These are phyloP conservation scores for Neotoma lepida DNA, from an alignment of 2,113 vertebrate genomes.

Conservation along the genomic window DNA sequence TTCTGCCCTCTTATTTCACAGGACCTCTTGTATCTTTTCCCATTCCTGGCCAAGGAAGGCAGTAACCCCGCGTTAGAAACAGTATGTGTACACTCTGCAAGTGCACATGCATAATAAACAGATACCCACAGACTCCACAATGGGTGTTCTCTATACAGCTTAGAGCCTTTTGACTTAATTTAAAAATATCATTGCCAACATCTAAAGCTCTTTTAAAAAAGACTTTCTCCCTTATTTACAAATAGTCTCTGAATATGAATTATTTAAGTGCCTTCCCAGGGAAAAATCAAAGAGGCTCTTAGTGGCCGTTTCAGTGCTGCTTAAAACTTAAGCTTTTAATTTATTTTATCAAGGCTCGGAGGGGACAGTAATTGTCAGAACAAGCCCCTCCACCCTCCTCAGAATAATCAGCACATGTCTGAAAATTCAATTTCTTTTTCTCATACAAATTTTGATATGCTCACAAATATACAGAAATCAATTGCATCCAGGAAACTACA, in stretches of 20 bases:
- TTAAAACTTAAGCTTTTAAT: conserved; percentile 76
- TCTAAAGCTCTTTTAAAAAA: conserved; percentile 66
- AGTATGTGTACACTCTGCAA: background rate
- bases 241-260: conserved; percentile 78
- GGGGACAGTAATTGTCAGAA: conserved; percentile 65
- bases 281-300: conserved; percentile 78
- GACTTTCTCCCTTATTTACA: conserved; percentile 77
- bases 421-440: conserved; percentile 73
- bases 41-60: conserved; percentile 66
- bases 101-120: no score
- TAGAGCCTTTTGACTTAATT: conserved; percentile 67
- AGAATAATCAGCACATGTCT: conserved; percentile 61
- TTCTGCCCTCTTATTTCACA: conserved; percentile 79
- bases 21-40: conserved; percentile 71
- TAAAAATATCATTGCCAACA: conserved; percentile 79
- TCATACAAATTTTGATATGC: conserved; percentile 64
- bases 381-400: background rate
- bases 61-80: background rate
- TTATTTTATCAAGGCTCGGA: conserved; percentile 76
- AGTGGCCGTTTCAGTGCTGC: conserved; percentile 74
- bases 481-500: conserved; percentile 47
- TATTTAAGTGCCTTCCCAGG: conserved; percentile 73
- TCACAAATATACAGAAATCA: conserved; percentile 48
- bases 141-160: conserved; percentile 63
- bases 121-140: background rate